A percentile compares a stretch with the other conserved stretches of the same genome.
Evolutionary conservation across 2,888 invertebrate species (phyloP).

Genomic region (Tinea trinotella): DNA sequence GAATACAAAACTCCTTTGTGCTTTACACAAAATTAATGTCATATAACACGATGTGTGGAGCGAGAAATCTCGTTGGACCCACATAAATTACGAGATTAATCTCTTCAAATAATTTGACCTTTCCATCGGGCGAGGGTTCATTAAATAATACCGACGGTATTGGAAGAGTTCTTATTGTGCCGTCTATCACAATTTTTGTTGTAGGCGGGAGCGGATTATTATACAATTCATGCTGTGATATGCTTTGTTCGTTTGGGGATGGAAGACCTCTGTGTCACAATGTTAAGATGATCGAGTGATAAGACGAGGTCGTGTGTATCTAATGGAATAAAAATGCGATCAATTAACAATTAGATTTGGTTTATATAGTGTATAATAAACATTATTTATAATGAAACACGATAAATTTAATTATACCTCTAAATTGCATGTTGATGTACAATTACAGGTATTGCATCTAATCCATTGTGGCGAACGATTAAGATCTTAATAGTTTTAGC

Average conservation of each 20-base stretch:
- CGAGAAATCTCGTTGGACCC: conserved; percentile 57
- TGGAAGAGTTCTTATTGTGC: conserved; percentile 65
- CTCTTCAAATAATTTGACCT: conserved; percentile 72
- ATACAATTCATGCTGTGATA: conserved; percentile 20
- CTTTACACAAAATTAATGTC: conserved; percentile 47
- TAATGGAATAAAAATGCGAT: neutral
- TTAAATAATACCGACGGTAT: conserved; percentile 67
- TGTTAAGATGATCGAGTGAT: conserved; percentile 1
- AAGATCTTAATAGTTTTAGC: neutral
- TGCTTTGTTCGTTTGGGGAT: conserved; percentile 15
- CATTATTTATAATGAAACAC: conserved; percentile 1
- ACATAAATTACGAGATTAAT: conserved; percentile 70
- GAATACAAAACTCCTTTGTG: conserved; percentile 31
- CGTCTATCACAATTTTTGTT: conserved; percentile 63
- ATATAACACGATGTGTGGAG: conserved; percentile 45
- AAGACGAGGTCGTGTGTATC: neutral
- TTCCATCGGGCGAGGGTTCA: conserved; percentile 71
- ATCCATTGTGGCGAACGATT: neutral
- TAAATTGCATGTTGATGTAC: neutral
- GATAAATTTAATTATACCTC: neutral
- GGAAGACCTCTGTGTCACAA: neutral
- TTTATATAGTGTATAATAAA: neutral
- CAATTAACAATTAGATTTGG: conserved; percentile 5
- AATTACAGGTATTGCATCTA: neutral
- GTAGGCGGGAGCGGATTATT: conserved; percentile 42